These are phyloP conservation scores for Temnopleurus reevesii DNA, from an alignment of 53 echinoderm and acorn worm species.

Conservation along the genomic window DNA sequence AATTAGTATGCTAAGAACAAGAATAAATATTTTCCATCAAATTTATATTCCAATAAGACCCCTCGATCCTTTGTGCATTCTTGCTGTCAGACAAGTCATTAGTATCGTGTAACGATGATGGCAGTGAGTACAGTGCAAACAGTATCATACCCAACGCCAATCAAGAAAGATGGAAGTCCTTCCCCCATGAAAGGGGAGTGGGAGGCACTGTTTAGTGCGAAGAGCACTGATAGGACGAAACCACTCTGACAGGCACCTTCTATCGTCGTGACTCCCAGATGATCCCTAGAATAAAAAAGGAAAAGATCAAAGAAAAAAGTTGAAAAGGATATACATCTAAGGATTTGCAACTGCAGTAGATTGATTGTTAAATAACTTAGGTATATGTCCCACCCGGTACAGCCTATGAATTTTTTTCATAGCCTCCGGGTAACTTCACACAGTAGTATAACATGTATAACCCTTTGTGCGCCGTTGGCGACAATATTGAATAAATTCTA, in stretches of 20 bases:
- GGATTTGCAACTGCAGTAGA: no score
- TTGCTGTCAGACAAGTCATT: no score
- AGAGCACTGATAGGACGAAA: constrained; percentile 63
- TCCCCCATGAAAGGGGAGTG: constrained; percentile 69
- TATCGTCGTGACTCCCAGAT: constrained; percentile 60
- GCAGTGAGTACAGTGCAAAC: constrained; percentile 57
- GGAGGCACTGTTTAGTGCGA: constrained; percentile 59
- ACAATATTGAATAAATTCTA: no score
- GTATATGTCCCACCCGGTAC: no score
- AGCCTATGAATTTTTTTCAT: no score
- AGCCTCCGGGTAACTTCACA: no score
- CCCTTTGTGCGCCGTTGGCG: no score
- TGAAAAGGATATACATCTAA: no score
- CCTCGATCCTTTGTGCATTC: no score
- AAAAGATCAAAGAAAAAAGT: background rate
- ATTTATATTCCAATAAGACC: background rate
- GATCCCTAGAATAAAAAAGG: constrained; percentile 48
- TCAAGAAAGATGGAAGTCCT: constrained; percentile 65
- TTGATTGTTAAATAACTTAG: no score
- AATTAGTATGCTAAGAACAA: no score
- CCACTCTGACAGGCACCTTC: constrained; percentile 57
- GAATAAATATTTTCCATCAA: background rate
- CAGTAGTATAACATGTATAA: no score
- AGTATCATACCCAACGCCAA: constrained; percentile 71
- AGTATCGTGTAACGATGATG: constrained; percentile 58